Evolutionary conservation across 2,113 vertebrate genomes (phyloP).

Genomic region (Brevimyrus niger): DNA sequence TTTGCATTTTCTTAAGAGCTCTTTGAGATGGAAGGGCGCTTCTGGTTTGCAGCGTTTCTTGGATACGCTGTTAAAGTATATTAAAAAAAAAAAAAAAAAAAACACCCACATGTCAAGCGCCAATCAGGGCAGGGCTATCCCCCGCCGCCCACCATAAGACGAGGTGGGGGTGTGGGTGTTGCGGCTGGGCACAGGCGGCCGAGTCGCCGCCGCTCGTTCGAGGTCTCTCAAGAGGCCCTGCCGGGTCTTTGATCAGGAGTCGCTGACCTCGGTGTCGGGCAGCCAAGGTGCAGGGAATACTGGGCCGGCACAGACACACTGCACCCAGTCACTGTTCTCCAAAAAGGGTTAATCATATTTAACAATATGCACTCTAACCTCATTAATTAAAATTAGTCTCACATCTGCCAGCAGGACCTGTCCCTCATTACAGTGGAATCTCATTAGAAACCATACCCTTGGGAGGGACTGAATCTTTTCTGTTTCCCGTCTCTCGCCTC

Average conservation of each 20-base stretch:
- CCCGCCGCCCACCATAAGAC: neutral
- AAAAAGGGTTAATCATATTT: constrained; percentile 30
- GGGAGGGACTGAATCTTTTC: constrained; percentile 12
- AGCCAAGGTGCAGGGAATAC: neutral
- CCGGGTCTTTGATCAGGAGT: constrained; percentile 13
- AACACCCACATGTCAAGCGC: neutral
- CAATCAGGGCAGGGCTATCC: neutral
- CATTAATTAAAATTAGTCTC: constrained; percentile 30
- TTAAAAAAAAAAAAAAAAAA: neutral
- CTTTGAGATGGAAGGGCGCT: neutral
- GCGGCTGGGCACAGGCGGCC: neutral
- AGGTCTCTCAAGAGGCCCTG: neutral
- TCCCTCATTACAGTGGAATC: constrained; percentile 28
- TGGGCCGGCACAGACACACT: neutral
- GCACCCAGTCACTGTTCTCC: constrained; percentile 28
- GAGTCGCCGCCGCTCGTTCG: neutral
- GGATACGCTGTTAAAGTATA: neutral
- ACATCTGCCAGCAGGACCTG: constrained; percentile 26
- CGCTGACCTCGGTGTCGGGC: neutral
- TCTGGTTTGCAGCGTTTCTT: neutral
- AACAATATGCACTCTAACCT: constrained; percentile 28
- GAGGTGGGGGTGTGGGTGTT: neutral
- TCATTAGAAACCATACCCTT: constrained; percentile 18
- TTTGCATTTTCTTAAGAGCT: neutral
- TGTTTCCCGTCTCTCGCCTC: constrained; percentile 6